Evolutionary conservation across 2,797 vertebrate species (phyloP).

Genomic region (Gallinago stenura): DNA sequence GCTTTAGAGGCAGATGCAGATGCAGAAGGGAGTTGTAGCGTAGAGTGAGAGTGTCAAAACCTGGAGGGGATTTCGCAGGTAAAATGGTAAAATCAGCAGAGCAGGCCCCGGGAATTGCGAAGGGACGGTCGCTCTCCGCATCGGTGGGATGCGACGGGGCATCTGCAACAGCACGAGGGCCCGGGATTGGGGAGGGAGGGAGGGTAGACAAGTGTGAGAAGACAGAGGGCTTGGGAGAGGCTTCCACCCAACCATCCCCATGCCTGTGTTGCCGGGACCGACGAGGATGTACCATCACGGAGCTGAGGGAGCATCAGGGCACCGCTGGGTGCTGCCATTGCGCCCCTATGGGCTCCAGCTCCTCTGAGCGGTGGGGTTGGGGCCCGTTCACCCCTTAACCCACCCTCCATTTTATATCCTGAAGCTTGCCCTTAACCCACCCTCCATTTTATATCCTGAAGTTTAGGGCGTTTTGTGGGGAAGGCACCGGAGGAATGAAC

Average conservation of each 20-base stretch:
- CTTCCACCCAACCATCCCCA: fast-evolving
- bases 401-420: background rate
- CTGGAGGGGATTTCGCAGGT: background rate
- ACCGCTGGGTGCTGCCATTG: background rate
- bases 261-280: background rate
- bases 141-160: fast-evolving
- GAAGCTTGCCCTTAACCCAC: background rate
- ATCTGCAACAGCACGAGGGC: fast-evolving
- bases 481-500: background rate
- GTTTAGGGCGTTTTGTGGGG: background rate
- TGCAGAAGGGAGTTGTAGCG: background rate
- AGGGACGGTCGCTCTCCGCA: fast-evolving
- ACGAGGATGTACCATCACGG: fast-evolving
- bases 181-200: background rate
- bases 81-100: background rate
- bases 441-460: background rate
- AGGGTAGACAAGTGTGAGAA: background rate
- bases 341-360: background rate
- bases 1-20: background rate
- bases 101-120: fast-evolving
- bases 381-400: background rate
- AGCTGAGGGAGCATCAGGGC: background rate
- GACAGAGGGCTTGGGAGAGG: background rate
- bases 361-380: background rate
- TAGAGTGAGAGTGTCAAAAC: background rate